A percentile compares a stretch with the other conserved stretches of the same genome.
Evolutionary conservation across 2,888 invertebrate genomes (phyloP).

Genomic region (Morpho deidamia): DNA sequence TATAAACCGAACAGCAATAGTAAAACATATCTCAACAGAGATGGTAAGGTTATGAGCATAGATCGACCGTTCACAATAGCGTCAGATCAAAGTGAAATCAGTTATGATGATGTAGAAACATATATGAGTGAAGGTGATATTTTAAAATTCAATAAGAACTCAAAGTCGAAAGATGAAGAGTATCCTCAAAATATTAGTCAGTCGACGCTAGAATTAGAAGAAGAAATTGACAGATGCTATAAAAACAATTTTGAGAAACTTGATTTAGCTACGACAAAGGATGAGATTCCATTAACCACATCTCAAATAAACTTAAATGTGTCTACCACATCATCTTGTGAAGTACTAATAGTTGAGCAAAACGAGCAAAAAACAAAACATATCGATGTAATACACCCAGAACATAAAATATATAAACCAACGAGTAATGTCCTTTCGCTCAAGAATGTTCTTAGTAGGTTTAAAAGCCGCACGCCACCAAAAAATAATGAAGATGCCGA

Average conservation of each 20-base stretch:
- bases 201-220: slow-evolving; percentile 69
- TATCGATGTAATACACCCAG: slow-evolving; percentile 82
- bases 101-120: slow-evolving; percentile 82
- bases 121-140: slow-evolving; percentile 70
- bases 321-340: slow-evolving; percentile 77
- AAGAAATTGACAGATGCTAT: slow-evolving; percentile 72
- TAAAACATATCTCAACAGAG: slow-evolving; percentile 77
- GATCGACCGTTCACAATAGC: slow-evolving; percentile 85
- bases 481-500: slow-evolving; percentile 56
- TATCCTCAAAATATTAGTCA: slow-evolving; percentile 62
- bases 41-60: slow-evolving; percentile 79
- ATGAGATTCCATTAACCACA: slow-evolving; percentile 48
- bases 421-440: slow-evolving; percentile 74
- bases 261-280: slow-evolving; percentile 55
- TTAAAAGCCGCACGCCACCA: slow-evolving; percentile 63
- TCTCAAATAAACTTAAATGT: slow-evolving; percentile 68
- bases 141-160: slow-evolving; percentile 59
- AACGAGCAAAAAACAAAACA: slow-evolving; percentile 61
- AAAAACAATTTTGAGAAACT: slow-evolving; percentile 66
- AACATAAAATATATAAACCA: slow-evolving; percentile 88
- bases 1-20: slow-evolving; percentile 63
- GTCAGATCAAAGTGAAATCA: slow-evolving; percentile 83
- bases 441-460: slow-evolving; percentile 77
- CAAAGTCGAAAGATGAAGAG: slow-evolving; percentile 51
- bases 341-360: slow-evolving; percentile 65